phyloP scores from a whole-genome alignment of 2,113 vertebrate genomes.

The Genyomyrus donnyi region DNA sequence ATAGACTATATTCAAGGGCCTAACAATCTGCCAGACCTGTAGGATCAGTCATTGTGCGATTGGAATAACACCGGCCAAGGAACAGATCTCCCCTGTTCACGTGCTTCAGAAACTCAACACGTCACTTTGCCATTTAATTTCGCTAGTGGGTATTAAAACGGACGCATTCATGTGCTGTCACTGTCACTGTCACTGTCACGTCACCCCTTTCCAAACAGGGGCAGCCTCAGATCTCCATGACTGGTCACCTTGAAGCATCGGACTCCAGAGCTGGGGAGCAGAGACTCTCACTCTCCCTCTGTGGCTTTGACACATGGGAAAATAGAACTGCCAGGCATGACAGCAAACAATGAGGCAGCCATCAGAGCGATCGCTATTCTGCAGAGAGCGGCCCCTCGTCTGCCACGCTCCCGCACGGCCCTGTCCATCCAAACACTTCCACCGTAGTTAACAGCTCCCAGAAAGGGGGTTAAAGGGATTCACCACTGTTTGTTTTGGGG shows the following conservation, averaged over 20 bases:
- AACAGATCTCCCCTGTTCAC: not conserved
- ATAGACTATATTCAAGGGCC: not conserved
- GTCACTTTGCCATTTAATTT: not conserved
- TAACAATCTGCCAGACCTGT: not conserved
- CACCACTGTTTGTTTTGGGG: not conserved
- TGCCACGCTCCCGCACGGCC: constrained; percentile 36
- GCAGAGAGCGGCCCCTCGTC: constrained; percentile 45
- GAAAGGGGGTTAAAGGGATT: not conserved
- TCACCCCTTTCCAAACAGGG: constrained; percentile 30
- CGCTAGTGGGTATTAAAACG: not conserved
- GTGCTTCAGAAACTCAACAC: not conserved
- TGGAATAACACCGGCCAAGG: not conserved
- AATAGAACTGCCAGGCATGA: constrained; percentile 66
- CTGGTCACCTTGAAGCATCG: constrained; percentile 26
- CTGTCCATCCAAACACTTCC: constrained; percentile 27
- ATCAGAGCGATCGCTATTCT: constrained; percentile 38
- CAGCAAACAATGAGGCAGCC: constrained; percentile 58
- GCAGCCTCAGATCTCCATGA: constrained; percentile 20
- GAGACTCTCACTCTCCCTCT: constrained; percentile 41
- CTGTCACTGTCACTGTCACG: not conserved
- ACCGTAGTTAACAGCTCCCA: constrained; percentile 11
- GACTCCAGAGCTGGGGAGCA: constrained; percentile 16
- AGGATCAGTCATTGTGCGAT: not conserved
- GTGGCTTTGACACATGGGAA: constrained; percentile 63
- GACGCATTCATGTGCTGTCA: not conserved